phyloP scores from a whole-genome alignment of 2,797 vertebrate species.

The Sciurus carolinensis region DNA sequence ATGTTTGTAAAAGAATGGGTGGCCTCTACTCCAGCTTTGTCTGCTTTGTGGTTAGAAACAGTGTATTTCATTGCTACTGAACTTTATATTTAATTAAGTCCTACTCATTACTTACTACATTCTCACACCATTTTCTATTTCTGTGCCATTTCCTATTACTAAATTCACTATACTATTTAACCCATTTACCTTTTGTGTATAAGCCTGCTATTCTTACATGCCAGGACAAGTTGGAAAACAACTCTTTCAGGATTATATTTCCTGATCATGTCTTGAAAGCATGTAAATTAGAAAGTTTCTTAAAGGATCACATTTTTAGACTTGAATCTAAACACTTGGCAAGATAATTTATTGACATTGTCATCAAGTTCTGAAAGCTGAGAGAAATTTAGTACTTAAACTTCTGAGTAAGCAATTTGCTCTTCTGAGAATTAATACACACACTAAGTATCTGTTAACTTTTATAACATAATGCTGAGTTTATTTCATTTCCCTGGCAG shows the following conservation, averaged over 20 bases:
- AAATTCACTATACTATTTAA: neutral
- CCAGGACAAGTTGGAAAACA: neutral
- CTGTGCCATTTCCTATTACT: neutral
- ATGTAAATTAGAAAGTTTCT: constrained; percentile 27
- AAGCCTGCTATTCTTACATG: neutral
- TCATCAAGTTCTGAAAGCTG: constrained; percentile 6
- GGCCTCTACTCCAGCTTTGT: neutral
- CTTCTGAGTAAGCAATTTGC: neutral
- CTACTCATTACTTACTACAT: neutral
- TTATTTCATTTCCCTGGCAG: constrained; percentile 9
- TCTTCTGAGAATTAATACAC: neutral
- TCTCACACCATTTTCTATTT: neutral
- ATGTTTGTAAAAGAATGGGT: neutral
- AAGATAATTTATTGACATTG: neutral
- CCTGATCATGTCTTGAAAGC: neutral
- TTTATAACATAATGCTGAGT: constrained; percentile 3
- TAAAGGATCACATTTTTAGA: neutral
- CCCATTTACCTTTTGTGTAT: neutral
- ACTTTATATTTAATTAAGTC: constrained; percentile 36
- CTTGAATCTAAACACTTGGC: neutral
- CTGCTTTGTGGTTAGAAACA: neutral
- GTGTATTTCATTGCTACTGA: neutral
- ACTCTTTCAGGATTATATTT: neutral
- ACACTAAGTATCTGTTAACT: neutral
- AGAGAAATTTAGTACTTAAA: constrained; percentile 17